Percentiles rank a stretch among this genome's conserved stretches.
phyloP scores from a whole-genome alignment of 2,113 vertebrate species.

The Chrysochloris asiatica region DNA sequence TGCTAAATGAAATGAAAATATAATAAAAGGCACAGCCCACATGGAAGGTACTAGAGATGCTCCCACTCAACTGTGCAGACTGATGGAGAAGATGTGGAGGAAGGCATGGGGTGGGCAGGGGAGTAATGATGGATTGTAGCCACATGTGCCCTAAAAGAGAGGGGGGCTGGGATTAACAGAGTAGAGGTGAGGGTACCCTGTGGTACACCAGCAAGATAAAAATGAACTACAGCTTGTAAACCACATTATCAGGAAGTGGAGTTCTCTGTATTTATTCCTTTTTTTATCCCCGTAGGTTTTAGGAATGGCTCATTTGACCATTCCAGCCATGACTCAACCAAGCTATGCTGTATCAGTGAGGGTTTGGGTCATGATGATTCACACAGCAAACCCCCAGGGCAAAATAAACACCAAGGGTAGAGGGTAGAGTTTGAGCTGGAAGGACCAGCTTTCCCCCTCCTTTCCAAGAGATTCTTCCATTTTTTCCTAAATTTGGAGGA shows the following conservation, averaged over 20 bases:
- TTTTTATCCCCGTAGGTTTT: neutral
- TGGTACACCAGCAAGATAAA: neutral
- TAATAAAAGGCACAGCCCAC: neutral
- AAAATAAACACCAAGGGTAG: neutral
- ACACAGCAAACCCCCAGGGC: neutral
- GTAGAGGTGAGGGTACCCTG: neutral
- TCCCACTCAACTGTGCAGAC: neutral
- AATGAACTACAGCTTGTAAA: neutral
- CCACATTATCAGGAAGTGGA: neutral
- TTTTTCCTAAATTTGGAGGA: neutral
- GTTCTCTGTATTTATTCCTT: neutral
- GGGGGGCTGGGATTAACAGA: neutral
- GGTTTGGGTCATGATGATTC: neutral
- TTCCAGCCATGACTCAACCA: neutral
- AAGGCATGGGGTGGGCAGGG: neutral
- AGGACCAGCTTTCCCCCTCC: neutral
- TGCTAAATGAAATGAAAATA: neutral
- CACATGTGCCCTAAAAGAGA: neutral
- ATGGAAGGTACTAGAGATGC: neutral
- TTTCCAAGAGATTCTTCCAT: neutral
- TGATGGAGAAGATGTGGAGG: neutral
- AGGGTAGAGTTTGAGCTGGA: neutral
- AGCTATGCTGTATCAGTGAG: neutral
- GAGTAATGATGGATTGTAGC: neutral
- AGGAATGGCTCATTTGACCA: conserved; percentile 4